Conservation (phyloP, 92 coral and sea anemone species). For the Muricea muricata region DNA sequence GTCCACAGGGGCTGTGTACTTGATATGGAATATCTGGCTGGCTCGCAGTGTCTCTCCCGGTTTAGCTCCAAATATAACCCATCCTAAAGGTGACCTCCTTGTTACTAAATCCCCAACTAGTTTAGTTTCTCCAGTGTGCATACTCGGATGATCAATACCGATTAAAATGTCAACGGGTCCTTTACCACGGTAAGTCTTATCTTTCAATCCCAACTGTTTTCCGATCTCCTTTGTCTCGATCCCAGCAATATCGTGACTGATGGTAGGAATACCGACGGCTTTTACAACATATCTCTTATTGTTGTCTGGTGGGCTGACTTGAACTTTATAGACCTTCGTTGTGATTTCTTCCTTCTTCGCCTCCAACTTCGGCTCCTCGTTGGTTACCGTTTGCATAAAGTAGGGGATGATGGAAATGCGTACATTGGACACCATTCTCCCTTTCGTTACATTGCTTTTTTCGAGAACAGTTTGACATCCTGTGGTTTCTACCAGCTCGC, state of each 20-base stretch:
- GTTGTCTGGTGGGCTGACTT: not conserved
- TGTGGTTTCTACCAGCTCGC: conserved; percentile 52
- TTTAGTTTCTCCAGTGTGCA: conserved; percentile 66
- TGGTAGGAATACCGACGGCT: not conserved
- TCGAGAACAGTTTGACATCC: conserved; percentile 48
- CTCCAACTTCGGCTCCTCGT: not conserved
- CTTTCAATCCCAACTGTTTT: conserved; percentile 3
- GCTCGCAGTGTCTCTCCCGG: not conserved
- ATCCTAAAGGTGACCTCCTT: conserved; percentile 57
- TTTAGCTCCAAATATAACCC: conserved; percentile 61
- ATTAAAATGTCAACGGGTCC: conserved; percentile 53
- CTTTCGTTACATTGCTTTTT: conserved; percentile 35
- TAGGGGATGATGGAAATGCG: conserved; percentile 42
- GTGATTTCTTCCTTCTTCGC: not conserved
- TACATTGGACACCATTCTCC: conserved; percentile 56
- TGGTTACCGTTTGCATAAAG: not conserved
- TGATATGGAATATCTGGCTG: conserved; percentile 36
- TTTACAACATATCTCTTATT: not conserved
- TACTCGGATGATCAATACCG: conserved; percentile 59
- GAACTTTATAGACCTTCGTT: not conserved
- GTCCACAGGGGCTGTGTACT: conserved; percentile 57
- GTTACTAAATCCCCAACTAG: conserved; percentile 45
- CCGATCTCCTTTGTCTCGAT: not conserved
- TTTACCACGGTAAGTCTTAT: conserved; percentile 27
- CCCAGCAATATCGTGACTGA: not conserved